Percentiles rank a stretch among this genome's conserved stretches.
Evolutionary conservation across 1,140 invertebrate genomes (phyloP).

Genomic region (Zaprionus africanus): DNA sequence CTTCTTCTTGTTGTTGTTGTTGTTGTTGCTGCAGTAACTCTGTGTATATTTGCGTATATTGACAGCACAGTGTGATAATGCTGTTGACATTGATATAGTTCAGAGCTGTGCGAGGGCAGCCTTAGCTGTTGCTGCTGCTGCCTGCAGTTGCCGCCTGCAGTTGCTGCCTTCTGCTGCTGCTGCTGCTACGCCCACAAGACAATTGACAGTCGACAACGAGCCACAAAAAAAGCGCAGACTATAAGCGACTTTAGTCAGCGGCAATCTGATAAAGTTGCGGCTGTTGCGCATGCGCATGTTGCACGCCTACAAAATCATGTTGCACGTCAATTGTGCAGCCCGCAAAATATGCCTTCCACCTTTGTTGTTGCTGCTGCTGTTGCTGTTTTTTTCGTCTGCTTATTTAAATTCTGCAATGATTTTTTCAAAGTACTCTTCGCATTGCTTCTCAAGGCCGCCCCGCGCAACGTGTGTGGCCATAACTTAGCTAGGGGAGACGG

Average conservation of each 20-base stretch:
- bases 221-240: slow-evolving; percentile 40
- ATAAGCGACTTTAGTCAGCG: slow-evolving; percentile 40
- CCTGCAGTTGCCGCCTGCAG: slow-evolving; percentile 8
- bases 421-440: slow-evolving; percentile 69
- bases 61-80: slow-evolving; percentile 78
- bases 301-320: slow-evolving; percentile 84
- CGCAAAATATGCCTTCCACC: slow-evolving; percentile 60
- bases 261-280: slow-evolving; percentile 78
- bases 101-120: slow-evolving; percentile 39
- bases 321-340: slow-evolving; percentile 79
- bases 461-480: slow-evolving; percentile 66
- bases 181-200: slow-evolving; percentile 76
- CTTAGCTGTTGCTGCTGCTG: slow-evolving; percentile 50
- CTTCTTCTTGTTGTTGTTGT: slow-evolving; percentile 34
- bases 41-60: slow-evolving; percentile 79
- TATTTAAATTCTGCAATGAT: slow-evolving; percentile 80
- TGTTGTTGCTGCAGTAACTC: slow-evolving; percentile 41
- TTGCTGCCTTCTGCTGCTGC: slow-evolving; percentile 37
- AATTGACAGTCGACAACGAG: slow-evolving; percentile 78
- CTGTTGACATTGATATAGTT: slow-evolving; percentile 82
- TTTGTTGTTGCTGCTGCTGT: slow-evolving; percentile 19
- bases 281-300: slow-evolving; percentile 83
- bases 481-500: slow-evolving; percentile 24
- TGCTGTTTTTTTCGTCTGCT: slow-evolving; percentile 48
- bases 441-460: slow-evolving; percentile 65